phyloP scores from a whole-genome alignment of 1,140 invertebrate genomes.

The Musca vetustissima region DNA sequence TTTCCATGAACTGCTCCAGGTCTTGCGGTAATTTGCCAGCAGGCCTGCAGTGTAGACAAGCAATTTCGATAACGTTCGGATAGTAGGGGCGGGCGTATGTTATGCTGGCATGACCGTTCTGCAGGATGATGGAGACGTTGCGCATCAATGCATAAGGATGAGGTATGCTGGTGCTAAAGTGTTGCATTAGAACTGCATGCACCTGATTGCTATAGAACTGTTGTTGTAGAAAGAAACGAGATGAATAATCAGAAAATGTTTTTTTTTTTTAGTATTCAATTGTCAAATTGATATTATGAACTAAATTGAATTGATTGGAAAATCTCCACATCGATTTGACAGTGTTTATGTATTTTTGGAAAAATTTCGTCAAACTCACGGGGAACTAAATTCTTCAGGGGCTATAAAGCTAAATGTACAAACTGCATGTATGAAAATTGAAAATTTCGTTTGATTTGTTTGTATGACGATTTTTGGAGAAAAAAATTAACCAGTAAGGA shows the following conservation, averaged over 20 bases:
- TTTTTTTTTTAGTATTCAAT: slow-evolving; percentile 45
- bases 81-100: slow-evolving; percentile 69
- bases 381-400: too few species aligned
- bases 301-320: not conserved
- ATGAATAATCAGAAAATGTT: slow-evolving; percentile 40
- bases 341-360: too few species aligned
- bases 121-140: slow-evolving; percentile 70
- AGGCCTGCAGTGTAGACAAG: slow-evolving; percentile 74
- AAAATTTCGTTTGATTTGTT: too few species aligned
- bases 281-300: too few species aligned
- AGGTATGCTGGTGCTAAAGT: slow-evolving; percentile 61
- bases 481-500: too few species aligned
- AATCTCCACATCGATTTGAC: slow-evolving; percentile 56
- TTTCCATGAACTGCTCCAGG: slow-evolving; percentile 66
- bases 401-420: too few species aligned
- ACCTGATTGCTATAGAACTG: slow-evolving; percentile 52
- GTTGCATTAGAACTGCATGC: slow-evolving; percentile 58
- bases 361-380: too few species aligned
- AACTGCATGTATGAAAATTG: too few species aligned
- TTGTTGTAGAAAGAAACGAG: slow-evolving; percentile 49
- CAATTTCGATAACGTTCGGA: slow-evolving; percentile 75
- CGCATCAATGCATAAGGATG: slow-evolving; percentile 62
- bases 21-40: slow-evolving; percentile 61
- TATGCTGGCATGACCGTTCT: slow-evolving; percentile 70
- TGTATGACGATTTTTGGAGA: too few species aligned